These are phyloP conservation scores for Ptilorrhoa leucosticta DNA, from an alignment of 2,113 vertebrate species.

Conservation along the genomic window DNA sequence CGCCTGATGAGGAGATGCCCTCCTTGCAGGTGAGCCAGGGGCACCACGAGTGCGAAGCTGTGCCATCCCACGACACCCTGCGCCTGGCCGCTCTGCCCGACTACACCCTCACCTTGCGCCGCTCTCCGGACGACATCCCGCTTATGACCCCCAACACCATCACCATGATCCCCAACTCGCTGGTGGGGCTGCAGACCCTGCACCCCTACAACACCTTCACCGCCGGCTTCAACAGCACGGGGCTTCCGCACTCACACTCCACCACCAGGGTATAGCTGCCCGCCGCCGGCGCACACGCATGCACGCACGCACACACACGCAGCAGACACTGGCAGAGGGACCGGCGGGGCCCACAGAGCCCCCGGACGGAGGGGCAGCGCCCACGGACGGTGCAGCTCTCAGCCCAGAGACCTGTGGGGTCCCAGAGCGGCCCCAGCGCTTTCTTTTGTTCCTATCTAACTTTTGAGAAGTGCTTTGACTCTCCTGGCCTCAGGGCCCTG, in stretches of 20 bases:
- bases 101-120: constrained; percentile 94
- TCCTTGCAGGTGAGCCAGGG: constrained; percentile 94
- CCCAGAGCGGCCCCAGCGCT: background rate
- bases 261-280: constrained; percentile 97
- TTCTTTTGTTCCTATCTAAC: constrained; percentile 31
- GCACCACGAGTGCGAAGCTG: constrained; percentile 90
- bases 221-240: constrained; percentile 93
- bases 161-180: constrained; percentile 98
- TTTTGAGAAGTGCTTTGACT: constrained; percentile 57
- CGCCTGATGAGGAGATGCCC: constrained; percentile 93
- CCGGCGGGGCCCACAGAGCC: background rate
- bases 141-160: constrained; percentile 99
- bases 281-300: constrained; percentile 19
- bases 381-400: background rate
- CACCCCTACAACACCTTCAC: constrained; percentile 99
- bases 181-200: constrained; percentile 96
- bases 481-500: background rate
- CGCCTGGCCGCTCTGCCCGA: constrained; percentile 90
- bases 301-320: constrained; percentile 49
- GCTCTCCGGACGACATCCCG: constrained; percentile 96
- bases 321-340: constrained; percentile 59
- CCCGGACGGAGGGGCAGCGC: background rate
- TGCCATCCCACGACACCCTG: constrained; percentile 84
- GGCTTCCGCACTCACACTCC: constrained; percentile 98
- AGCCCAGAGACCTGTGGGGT: background rate